These are phyloP conservation scores for Toxotes jaculatrix DNA, from an alignment of 2,113 vertebrate species.

Conservation along the genomic window DNA sequence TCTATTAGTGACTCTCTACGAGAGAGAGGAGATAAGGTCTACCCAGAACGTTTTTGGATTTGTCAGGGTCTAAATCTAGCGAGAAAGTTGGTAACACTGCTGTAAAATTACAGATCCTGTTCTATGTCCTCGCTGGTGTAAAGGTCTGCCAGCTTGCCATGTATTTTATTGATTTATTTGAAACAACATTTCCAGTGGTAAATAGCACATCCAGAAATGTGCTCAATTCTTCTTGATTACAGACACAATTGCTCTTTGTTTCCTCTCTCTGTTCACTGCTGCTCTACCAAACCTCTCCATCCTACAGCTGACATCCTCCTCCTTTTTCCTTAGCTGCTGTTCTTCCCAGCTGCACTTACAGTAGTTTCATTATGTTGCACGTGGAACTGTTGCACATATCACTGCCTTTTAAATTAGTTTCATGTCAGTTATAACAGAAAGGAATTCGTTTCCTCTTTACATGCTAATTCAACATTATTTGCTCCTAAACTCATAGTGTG, in stretches of 20 bases:
- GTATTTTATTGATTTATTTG: conserved; percentile 7
- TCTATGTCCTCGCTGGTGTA: conserved; percentile 5
- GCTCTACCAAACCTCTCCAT: background rate
- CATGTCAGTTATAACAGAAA: background rate
- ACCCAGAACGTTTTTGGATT: too few species aligned
- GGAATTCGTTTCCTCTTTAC: background rate
- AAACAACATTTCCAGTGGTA: conserved; percentile 13
- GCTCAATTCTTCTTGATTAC: conserved; percentile 7
- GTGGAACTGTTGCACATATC: background rate
- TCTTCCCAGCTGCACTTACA: background rate
- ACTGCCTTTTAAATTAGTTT: background rate
- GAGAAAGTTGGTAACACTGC: too few species aligned
- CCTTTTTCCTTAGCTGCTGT: background rate
- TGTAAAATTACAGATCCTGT: background rate
- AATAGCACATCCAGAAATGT: conserved; percentile 14
- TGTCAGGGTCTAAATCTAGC: too few species aligned
- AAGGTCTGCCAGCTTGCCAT: background rate
- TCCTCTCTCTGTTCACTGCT: background rate
- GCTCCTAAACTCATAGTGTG: background rate
- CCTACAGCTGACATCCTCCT: too few species aligned
- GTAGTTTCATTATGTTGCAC: background rate
- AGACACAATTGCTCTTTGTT: background rate
- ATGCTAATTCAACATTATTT: background rate
- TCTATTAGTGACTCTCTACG: too few species aligned
- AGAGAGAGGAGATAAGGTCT: too few species aligned